These are phyloP conservation scores for Crypturellus tataupa DNA, from an alignment of 2,797 vertebrate genomes.

Conservation along the genomic window DNA sequence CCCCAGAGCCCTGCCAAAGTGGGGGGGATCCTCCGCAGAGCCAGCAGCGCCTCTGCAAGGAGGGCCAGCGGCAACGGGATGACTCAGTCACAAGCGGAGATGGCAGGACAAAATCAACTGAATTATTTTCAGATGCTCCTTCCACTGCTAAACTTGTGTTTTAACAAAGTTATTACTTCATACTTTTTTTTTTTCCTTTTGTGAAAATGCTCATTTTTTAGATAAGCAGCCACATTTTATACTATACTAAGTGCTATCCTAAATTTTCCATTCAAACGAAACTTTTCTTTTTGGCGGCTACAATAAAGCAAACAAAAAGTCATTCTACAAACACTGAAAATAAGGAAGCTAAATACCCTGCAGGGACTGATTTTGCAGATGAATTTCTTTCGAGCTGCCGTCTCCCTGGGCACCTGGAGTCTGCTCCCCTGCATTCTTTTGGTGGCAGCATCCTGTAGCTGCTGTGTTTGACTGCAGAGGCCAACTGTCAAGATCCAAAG, in stretches of 20 bases:
- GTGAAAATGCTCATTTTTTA: background rate
- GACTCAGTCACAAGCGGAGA: background rate
- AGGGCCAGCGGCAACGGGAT: background rate
- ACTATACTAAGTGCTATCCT: too few relatives aligned
- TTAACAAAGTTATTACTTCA: background rate
- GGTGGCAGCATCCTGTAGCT: background rate
- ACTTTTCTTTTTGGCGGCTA: background rate
- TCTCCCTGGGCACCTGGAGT: accelerated
- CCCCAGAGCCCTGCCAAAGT: background rate
- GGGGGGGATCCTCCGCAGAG: background rate
- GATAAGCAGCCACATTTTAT: background rate
- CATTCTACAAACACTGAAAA: background rate
- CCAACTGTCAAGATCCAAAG: background rate
- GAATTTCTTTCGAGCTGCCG: background rate
- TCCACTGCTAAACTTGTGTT: background rate
- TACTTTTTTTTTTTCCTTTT: background rate
- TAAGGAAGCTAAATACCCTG: background rate
- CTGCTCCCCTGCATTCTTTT: background rate
- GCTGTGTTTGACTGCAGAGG: background rate
- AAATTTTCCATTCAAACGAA: background rate
- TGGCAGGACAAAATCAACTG: background rate
- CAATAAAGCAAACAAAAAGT: background rate
- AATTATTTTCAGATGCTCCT: background rate
- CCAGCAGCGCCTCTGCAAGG: background rate
- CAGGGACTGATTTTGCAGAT: background rate